Percentiles rank a stretch among this genome's conserved stretches.
Evolutionary conservation across 2,113 vertebrate species (phyloP).

Genomic region (Lepus americanus): DNA sequence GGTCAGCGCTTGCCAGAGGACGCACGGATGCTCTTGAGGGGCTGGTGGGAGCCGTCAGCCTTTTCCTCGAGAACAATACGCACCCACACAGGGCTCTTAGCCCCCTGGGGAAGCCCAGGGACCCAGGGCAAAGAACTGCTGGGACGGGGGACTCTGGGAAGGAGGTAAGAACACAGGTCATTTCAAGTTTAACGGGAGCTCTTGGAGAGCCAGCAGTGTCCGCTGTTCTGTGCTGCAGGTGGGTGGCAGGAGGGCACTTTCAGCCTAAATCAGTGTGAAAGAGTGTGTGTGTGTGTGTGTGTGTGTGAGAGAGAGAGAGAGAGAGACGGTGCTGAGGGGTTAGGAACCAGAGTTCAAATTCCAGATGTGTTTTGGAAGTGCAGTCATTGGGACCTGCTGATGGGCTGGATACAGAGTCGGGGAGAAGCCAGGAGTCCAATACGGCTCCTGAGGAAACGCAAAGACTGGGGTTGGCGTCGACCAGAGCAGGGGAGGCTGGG

Average conservation of each 20-base stretch:
- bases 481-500: background rate
- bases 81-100: background rate
- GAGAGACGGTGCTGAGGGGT: no score
- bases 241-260: background rate
- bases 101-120: background rate
- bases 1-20: background rate
- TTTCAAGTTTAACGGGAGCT: background rate
- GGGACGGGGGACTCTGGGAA: background rate
- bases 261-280: no score
- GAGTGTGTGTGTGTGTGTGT: no score
- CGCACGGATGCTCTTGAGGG: background rate
- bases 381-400: background rate
- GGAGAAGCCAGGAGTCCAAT: background rate
- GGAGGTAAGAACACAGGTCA: background rate
- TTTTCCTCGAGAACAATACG: background rate
- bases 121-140: background rate
- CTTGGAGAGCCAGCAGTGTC: background rate
- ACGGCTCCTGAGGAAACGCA: background rate
- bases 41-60: background rate
- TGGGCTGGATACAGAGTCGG: rapidly evolving
- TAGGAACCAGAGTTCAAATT: slow-evolving; percentile 26
- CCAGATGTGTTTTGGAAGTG: background rate
- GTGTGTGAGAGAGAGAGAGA: no score
- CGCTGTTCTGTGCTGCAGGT: background rate
- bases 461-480: background rate